phyloP scores from a whole-genome alignment of 2,797 vertebrate genomes.

The Avahi laniger region DNA sequence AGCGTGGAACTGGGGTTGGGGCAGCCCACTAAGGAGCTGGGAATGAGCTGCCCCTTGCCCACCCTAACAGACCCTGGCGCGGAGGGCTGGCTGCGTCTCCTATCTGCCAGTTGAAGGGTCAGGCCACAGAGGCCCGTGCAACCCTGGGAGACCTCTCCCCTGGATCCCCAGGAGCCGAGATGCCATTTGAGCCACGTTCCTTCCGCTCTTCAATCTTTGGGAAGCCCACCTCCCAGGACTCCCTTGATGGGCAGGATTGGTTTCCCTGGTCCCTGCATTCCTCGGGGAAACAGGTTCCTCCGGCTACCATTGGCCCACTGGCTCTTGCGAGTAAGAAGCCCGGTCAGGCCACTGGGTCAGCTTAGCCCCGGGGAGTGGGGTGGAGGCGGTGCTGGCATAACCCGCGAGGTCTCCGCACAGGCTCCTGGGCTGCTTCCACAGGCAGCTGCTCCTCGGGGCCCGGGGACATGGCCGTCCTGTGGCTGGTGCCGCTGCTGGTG shows the following conservation, averaged over 20 bases:
- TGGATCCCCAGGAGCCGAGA: no score
- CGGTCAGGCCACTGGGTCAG: not conserved
- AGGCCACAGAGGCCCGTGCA: not conserved
- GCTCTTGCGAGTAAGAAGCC: not conserved
- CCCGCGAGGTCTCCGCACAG: not conserved
- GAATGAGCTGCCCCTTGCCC: not conserved
- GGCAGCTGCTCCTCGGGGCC: not conserved
- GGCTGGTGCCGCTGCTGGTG: rapidly evolving
- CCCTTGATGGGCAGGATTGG: not conserved
- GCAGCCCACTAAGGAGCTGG: not conserved
- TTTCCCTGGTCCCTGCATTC: not conserved
- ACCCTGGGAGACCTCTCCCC: not conserved
- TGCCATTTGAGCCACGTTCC: no score
- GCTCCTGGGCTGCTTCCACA: no score
- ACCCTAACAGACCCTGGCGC: rapidly evolving
- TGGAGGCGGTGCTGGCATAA: not conserved
- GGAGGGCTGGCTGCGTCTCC: rapidly evolving
- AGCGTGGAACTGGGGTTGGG: not conserved
- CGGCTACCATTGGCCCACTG: not conserved
- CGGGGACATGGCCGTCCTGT: not conserved
- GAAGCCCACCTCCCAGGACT: not conserved
- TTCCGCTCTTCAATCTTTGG: not conserved
- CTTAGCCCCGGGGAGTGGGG: not conserved
- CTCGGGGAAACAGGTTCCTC: not conserved
- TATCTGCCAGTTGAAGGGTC: not conserved